phyloP scores from a whole-genome alignment of 2,888 invertebrate species.

The Caradrina clavipalpis region DNA sequence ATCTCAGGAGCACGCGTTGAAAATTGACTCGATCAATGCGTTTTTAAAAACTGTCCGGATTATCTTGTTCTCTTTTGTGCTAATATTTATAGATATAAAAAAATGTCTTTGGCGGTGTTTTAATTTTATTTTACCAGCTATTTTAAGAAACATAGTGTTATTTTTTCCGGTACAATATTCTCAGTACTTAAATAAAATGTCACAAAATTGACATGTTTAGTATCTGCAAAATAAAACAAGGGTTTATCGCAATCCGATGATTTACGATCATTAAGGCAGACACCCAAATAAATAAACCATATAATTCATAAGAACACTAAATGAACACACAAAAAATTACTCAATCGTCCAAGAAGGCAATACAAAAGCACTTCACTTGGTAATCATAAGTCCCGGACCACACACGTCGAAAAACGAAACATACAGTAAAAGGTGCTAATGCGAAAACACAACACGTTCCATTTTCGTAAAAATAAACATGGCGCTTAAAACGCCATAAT shows the following conservation, averaged over 20 bases:
- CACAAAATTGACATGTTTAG: neutral
- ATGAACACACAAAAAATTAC: conserved; percentile 51
- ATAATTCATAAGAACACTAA: conserved; percentile 21
- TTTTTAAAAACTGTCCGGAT: conserved; percentile 64
- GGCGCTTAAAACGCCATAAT: conserved; percentile 86
- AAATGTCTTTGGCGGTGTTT: conserved; percentile 52
- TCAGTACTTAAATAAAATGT: neutral
- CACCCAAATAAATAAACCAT: neutral
- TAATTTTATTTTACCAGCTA: neutral
- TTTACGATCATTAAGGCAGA: conserved; percentile 9
- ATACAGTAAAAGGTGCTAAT: conserved; percentile 89
- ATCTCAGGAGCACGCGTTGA: conserved; percentile 84
- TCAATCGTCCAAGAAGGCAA: conserved; percentile 53
- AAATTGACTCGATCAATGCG: conserved; percentile 70
- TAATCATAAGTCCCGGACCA: conserved; percentile 74
- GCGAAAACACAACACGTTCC: conserved; percentile 85
- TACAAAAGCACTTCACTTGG: conserved; percentile 51
- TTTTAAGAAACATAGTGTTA: neutral
- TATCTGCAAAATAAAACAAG: neutral
- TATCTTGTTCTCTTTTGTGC: conserved; percentile 69
- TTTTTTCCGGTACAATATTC: neutral
- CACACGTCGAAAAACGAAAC: conserved; percentile 84
- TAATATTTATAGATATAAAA: conserved; percentile 63
- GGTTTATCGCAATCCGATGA: conserved; percentile 2
- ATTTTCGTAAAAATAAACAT: conserved; percentile 86